These are phyloP conservation scores for Adrianichthys oophorus DNA, from an alignment of 2,797 vertebrate species.

Conservation along the genomic window DNA sequence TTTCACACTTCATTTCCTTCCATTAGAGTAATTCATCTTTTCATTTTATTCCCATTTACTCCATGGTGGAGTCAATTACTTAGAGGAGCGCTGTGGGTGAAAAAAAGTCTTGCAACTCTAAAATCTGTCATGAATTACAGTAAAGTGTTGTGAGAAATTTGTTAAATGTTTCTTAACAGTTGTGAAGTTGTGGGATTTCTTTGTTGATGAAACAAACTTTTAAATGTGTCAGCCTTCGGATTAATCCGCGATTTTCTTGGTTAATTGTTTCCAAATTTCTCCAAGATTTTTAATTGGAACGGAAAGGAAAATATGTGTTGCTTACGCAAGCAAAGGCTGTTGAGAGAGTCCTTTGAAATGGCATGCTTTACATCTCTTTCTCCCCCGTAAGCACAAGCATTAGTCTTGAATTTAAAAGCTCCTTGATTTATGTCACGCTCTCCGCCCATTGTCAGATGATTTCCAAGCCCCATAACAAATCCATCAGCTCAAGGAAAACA, in stretches of 20 bases:
- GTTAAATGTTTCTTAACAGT: conserved; percentile 11
- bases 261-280: neutral
- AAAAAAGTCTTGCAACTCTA: conserved; percentile 52
- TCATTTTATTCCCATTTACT: conserved; percentile 77
- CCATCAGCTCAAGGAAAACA: conserved; percentile 45
- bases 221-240: neutral
- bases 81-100: conserved; percentile 56
- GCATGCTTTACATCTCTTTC: conserved; percentile 22
- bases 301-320: neutral
- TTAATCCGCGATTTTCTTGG: neutral
- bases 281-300: conserved; percentile 1
- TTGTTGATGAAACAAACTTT: conserved; percentile 10
- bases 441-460: conserved; percentile 38
- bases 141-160: conserved; percentile 14
- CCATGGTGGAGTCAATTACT: conserved; percentile 72
- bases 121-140: conserved; percentile 37
- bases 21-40: conserved; percentile 76
- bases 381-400: conserved; percentile 43
- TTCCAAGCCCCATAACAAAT: conserved; percentile 48
- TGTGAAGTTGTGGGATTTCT: conserved; percentile 13
- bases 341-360: conserved; percentile 13
- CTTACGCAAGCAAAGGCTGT: conserved; percentile 1
- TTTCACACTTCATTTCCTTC: conserved; percentile 74
- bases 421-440: conserved; percentile 48
- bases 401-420: conserved; percentile 53